Evolutionary conservation across 2,888 invertebrate genomes (phyloP).

Genomic region (Drosophila stalkeri): DNA sequence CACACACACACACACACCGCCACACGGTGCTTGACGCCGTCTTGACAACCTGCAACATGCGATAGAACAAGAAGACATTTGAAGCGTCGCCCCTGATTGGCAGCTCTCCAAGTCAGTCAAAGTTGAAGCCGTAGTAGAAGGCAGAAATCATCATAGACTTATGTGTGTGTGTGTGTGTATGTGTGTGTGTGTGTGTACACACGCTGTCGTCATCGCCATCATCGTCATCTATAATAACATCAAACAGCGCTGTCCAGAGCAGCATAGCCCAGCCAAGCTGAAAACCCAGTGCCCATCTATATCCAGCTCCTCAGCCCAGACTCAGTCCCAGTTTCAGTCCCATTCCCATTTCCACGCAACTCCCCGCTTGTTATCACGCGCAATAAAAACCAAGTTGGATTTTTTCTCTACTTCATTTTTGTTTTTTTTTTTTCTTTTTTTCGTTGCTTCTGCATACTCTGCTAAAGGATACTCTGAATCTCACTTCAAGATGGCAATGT

Average conservation of each 20-base stretch:
- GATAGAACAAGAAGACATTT: slow-evolving; percentile 71
- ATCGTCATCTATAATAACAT: slow-evolving; percentile 79
- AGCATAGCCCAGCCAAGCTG: slow-evolving; percentile 16
- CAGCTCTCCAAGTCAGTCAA: slow-evolving; percentile 47
- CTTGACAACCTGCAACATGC: slow-evolving; percentile 75
- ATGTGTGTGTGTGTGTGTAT: neutral
- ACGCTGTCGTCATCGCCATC: slow-evolving; percentile 65
- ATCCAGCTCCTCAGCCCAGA: slow-evolving; percentile 23
- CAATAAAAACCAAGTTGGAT: slow-evolving; percentile 73
- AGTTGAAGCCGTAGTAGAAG: slow-evolving; percentile 23
- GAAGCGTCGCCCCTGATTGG: slow-evolving; percentile 71
- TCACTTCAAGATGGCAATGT: slow-evolving; percentile 43
- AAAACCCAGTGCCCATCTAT: slow-evolving; percentile 51
- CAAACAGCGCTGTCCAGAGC: slow-evolving; percentile 71
- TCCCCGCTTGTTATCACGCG: slow-evolving; percentile 75
- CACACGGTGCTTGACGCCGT: slow-evolving; percentile 49
- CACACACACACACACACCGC: slow-evolving; percentile 36
- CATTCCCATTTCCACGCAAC: slow-evolving; percentile 43
- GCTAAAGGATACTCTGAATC: slow-evolving; percentile 40
- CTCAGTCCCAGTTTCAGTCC: neutral
- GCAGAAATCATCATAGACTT: slow-evolving; percentile 55
- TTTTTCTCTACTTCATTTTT: slow-evolving; percentile 28
- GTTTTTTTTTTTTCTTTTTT: slow-evolving; percentile 10
- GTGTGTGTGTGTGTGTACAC: slow-evolving; percentile 29
- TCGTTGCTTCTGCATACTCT: slow-evolving; percentile 36